Evolutionary conservation across 2,888 invertebrate species (phyloP).

Genomic region (Drosophila buzzatii): DNA sequence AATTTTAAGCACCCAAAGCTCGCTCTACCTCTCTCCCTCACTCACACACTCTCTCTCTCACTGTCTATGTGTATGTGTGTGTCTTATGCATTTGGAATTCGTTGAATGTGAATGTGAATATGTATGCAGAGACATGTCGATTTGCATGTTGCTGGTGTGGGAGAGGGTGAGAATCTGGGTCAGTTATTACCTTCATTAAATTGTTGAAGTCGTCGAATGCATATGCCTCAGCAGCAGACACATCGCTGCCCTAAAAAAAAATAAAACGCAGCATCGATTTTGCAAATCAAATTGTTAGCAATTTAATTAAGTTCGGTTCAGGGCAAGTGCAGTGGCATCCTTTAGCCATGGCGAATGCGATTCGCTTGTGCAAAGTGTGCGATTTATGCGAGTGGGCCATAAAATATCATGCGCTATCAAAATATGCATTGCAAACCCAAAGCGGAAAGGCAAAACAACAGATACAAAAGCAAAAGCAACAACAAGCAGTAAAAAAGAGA

Average conservation of each 20-base stretch:
- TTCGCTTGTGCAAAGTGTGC: conserved; percentile 13
- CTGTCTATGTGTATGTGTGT: conserved; percentile 19
- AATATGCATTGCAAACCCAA: conserved; percentile 55
- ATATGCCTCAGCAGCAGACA: conserved; percentile 87
- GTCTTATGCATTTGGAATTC: conserved; percentile 53
- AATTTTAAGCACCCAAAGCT: conserved; percentile 10
- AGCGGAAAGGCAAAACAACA: not conserved
- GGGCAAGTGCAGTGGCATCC: not conserved
- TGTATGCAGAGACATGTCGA: conserved; percentile 36
- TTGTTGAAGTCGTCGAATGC: conserved; percentile 89
- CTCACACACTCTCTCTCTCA: not conserved
- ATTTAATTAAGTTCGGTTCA: conserved; percentile 27
- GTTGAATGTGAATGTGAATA: conserved; percentile 55
- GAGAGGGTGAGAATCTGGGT: conserved; percentile 57
- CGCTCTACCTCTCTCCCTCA: not conserved
- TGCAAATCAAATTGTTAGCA: conserved; percentile 22
- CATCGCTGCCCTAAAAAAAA: conserved; percentile 87
- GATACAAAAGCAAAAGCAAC: not conserved
- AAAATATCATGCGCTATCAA: conserved; percentile 49
- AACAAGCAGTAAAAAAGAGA: conserved; percentile 40
- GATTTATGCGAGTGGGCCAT: conserved; percentile 28
- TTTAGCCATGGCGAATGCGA: not conserved
- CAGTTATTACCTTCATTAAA: conserved; percentile 87
- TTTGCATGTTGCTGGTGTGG: conserved; percentile 31
- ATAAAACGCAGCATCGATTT: conserved; percentile 24